Evolutionary conservation across 2,797 vertebrate species (phyloP), one percentile per base, ranked within the genome.

Genomic region (Leptodactylus fallax): DNA sequence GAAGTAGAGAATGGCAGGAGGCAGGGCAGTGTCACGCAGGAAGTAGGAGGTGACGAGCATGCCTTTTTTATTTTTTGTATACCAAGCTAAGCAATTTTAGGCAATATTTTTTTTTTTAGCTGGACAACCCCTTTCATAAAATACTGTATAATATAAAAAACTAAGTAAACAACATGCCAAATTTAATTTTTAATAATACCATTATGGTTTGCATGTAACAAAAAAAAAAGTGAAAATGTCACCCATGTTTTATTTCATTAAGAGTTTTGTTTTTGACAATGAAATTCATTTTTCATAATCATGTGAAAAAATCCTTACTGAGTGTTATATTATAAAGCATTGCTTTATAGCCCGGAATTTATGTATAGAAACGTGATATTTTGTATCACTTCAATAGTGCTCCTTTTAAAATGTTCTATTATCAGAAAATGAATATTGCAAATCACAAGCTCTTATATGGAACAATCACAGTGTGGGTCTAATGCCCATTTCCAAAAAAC

Each of bases 391-490:
- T 67, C 49, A 83, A 65, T 72, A 45, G n/a, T 79, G 78, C 67
- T 23, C 36, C 19, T 88, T 76, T 85, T 81, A 16, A 88, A 85
- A 79, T 76, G 79, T 81, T 82, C 77, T 79, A 71, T 89, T 83
- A 79, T 79, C 61, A 83, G 74, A 86, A 89, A 86, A 81, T 83
- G 84, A 89, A 89, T 86, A 89, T 89, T 89, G 69, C 69, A 89
- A 86, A 83, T 86, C 88, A 79, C 61, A 86, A 63, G 58, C 25
- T 89, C 79, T 89, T 83, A 89, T 86, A 82, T 76, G 60, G 78
- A 86, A 82, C 25, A 78, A 83, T 78, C 88, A 78, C 88, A 89
- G 79, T 83, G 74, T 89, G 88, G 72, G 61, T 89, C 74, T 89
- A 86, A 89, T 86, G 84, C 88, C 85, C 51, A 89, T 83, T 89